These are phyloP conservation scores for Hermaeophaga mercurialis DNA, from an alignment of 2,888 invertebrate species.

Conservation along the genomic window DNA sequence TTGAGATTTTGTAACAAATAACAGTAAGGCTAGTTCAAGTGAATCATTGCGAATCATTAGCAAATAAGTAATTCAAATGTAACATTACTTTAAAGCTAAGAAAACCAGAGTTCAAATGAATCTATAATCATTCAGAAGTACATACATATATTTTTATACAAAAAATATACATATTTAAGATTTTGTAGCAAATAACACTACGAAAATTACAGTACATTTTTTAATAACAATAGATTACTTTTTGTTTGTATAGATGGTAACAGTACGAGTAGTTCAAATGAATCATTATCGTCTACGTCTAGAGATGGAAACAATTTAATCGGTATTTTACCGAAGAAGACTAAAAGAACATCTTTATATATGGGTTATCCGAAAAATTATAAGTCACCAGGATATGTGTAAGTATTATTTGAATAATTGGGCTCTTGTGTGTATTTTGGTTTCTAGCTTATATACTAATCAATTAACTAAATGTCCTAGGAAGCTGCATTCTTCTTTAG, in stretches of 20 bases:
- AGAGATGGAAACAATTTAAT: slow-evolving; percentile 58
- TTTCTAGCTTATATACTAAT: slow-evolving; percentile 5
- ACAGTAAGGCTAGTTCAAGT: too few relatives aligned
- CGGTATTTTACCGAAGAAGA: slow-evolving; percentile 60
- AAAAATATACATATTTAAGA: too few relatives aligned
- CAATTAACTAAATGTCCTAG: slow-evolving; percentile 37
- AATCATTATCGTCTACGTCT: slow-evolving; percentile 78
- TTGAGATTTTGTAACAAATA: too few relatives aligned
- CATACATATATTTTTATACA: too few relatives aligned
- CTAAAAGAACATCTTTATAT: slow-evolving; percentile 62
- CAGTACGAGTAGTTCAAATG: slow-evolving; percentile 80
- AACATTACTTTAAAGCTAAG: too few relatives aligned
- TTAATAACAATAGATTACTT: neutral
- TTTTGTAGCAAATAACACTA: too few relatives aligned
- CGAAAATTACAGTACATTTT: too few relatives aligned
- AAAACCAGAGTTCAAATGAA: too few relatives aligned
- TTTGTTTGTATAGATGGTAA: slow-evolving; percentile 49
- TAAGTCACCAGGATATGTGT: slow-evolving; percentile 59
- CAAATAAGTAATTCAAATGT: too few relatives aligned
- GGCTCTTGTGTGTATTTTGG: slow-evolving; percentile 9
- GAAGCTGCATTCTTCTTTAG: slow-evolving; percentile 49
- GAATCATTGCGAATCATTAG: too few relatives aligned
- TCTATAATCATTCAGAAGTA: too few relatives aligned
- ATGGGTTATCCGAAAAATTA: slow-evolving; percentile 60
- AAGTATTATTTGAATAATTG: slow-evolving; percentile 46